Conservation (phyloP, 2,797 vertebrate species). For the Ibycter americanus region DNA sequence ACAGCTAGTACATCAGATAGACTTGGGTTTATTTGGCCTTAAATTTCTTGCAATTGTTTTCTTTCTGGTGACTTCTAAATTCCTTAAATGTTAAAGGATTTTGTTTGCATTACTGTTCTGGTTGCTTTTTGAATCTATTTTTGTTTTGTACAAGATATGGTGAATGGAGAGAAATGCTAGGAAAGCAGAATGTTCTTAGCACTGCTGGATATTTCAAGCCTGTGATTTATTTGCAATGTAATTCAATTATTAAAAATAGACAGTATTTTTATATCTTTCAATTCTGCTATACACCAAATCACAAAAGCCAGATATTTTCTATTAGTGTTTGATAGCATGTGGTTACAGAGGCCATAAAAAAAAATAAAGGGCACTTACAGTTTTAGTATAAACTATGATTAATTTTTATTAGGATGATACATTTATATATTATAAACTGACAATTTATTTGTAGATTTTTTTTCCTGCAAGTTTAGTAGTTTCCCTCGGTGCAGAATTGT, state of each 20-base stretch:
- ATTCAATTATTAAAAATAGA: conserved; percentile 76
- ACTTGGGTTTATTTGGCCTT: conserved; percentile 6
- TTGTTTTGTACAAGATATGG: background rate
- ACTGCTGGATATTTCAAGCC: background rate
- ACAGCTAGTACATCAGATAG: background rate
- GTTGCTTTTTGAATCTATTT: background rate
- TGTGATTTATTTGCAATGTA: conserved; percentile 68
- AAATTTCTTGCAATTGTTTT: background rate
- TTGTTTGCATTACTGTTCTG: background rate
- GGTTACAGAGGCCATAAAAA: conserved; percentile 60
- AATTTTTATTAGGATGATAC: conserved; percentile 77
- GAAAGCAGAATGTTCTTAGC: background rate
- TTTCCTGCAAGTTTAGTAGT: conserved; percentile 82
- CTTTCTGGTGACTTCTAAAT: background rate
- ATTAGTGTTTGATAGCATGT: conserved; percentile 64
- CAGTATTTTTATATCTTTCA: conserved; percentile 68
- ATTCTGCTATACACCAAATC: conserved; percentile 58
- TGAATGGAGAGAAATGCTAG: background rate
- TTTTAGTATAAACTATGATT: conserved; percentile 72
- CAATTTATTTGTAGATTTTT: conserved; percentile 78
- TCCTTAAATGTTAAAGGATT: background rate
- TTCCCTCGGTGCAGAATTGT: conserved; percentile 84
- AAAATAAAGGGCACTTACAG: conserved; percentile 44
- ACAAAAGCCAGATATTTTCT: conserved; percentile 68
- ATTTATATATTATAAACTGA: conserved; percentile 72